These are phyloP conservation scores for Megathymus violae DNA, from an alignment of 1,140 invertebrate species.

Conservation along the genomic window DNA sequence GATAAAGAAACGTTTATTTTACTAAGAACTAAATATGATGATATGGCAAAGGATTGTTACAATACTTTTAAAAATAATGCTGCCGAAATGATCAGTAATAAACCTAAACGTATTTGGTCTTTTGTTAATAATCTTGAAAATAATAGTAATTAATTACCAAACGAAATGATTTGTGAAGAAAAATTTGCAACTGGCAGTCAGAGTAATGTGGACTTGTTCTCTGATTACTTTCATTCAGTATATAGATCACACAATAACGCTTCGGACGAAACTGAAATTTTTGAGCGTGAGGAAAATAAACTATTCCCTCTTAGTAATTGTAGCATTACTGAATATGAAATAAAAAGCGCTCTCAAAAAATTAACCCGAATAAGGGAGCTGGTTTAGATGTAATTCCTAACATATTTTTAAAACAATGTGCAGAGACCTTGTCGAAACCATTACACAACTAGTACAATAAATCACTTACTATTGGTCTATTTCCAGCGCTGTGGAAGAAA, in stretches of 20 bases:
- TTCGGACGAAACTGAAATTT: too few relatives aligned
- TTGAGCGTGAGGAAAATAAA: too few relatives aligned
- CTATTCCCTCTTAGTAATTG: too few relatives aligned
- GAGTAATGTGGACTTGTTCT: neutral
- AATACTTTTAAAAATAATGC: neutral
- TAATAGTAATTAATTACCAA: neutral
- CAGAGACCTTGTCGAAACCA: neutral
- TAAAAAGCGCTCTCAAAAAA: too few relatives aligned
- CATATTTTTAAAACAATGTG: neutral
- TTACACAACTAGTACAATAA: neutral
- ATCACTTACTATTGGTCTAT: neutral
- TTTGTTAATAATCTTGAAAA: neutral
- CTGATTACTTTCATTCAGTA: too few relatives aligned
- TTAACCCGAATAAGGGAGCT: neutral
- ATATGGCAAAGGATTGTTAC: neutral
- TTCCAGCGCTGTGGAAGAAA: slow-evolving; percentile 9
- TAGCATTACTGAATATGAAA: neutral
- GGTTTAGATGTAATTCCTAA: neutral
- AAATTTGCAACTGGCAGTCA: neutral
- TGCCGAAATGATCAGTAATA: neutral
- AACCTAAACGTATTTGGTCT: neutral
- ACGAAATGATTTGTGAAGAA: neutral
- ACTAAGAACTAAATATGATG: neutral
- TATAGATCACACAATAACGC: neutral
- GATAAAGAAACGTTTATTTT: too few relatives aligned